A percentile compares a stretch with the other conserved stretches of the same genome.
Evolutionary conservation across 2,113 vertebrate species (phyloP).

Genomic region (Ameiurus melas): DNA sequence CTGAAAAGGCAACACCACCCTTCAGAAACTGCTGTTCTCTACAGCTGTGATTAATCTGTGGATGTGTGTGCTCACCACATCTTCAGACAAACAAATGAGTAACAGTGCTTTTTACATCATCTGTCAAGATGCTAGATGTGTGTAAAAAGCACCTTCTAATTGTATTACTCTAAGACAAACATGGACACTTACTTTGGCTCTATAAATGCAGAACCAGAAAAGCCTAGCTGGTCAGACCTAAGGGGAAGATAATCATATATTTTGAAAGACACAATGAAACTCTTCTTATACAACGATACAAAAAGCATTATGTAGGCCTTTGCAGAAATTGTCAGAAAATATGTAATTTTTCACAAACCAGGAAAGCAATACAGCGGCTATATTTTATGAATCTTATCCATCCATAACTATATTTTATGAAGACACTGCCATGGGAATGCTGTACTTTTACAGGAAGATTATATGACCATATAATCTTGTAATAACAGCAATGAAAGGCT

Average conservation of each 20-base stretch:
- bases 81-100: not conserved
- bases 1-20: not conserved
- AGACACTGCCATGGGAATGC: not conserved
- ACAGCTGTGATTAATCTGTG: not conserved
- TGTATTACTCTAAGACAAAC: not conserved
- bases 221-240: conserved; percentile 25
- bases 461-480: not conserved
- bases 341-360: not conserved
- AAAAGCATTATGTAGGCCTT: not conserved
- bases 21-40: not conserved
- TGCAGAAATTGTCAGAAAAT: not conserved
- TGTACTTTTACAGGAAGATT: not conserved
- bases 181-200: conserved; percentile 38
- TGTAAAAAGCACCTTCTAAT: conserved; percentile 3
- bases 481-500: not conserved
- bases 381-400: not conserved
- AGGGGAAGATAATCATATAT: conserved; percentile 24
- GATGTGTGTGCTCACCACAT: not conserved
- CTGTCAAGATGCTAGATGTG: not conserved
- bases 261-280: conserved; percentile 29
- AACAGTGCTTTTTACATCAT: not conserved
- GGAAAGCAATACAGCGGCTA: not conserved
- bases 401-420: too few relatives aligned
- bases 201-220: conserved; percentile 22
- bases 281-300: conserved; percentile 9